Base-by-base conservation (phyloP, 2,888 invertebrate genomes). In the Papilio demoleus region DNA sequence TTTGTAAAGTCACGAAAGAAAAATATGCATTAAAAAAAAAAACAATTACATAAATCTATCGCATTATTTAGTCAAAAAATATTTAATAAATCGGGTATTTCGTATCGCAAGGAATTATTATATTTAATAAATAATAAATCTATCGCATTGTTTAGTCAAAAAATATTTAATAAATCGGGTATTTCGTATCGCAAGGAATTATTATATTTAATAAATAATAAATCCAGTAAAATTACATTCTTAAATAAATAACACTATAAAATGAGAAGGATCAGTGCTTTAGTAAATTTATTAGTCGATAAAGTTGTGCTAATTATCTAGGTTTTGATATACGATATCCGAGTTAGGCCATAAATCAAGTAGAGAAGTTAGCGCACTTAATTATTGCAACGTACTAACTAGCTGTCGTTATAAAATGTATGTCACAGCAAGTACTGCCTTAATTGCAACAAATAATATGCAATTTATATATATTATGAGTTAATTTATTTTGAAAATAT, bases 281-380 rank as follows among this genome's bases (percentile, higher is more conserved):
- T 50, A 24, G 24, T 12, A 47, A 47, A 50, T 50, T 50, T 50
- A 50, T 24, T 22, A 12, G 24, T 50, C 0, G 5, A 22, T 50
- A 50, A 50, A 50, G 22, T 50, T 11, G 3, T 50, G 11, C 14
- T 24, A 24, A 27, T 50, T 4, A 53, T 53, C 53, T 53, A 53
- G 27, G 24, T 50, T 50, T 50, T 24, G 50, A 53, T 53, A 22
- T 5, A 24, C n/a, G 12, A n/a, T 24, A 27, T n/a, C 12, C n/a
- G 53, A 27, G 27, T 53, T 53, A 53, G 27, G 53, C 27, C 53
- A 53, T 53, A 53, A 27, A 53, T 27, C 53, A 53, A 53, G 53
- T 53, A 8, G 12, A 53, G 53, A 27, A 27, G 53, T 50, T 50
- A 1, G 24, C 24, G 50, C 24, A 50, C 50, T 50, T 27, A 27